These are phyloP conservation scores for Ceyx margarethae DNA, from an alignment of 2,113 vertebrate genomes.

Conservation along the genomic window DNA sequence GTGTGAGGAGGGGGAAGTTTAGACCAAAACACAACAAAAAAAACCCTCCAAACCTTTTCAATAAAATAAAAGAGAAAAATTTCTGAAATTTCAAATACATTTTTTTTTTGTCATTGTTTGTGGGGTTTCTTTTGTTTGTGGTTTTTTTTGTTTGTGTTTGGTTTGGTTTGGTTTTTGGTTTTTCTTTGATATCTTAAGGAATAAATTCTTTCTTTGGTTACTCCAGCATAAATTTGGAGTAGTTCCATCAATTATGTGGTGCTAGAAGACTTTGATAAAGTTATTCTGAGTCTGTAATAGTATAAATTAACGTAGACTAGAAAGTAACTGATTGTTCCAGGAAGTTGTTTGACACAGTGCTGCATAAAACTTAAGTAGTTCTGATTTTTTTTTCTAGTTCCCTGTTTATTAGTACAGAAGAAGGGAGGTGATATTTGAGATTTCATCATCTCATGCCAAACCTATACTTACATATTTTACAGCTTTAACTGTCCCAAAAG, in stretches of 20 bases:
- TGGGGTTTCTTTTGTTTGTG: not conserved
- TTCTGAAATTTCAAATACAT: not conserved
- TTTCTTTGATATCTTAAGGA: not conserved
- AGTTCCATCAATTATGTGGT: not conserved
- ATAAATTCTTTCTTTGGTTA: not conserved
- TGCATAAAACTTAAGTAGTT: not conserved
- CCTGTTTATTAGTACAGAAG: not conserved
- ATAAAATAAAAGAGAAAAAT: not conserved
- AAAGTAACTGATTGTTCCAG: not conserved
- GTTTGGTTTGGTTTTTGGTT: not conserved
- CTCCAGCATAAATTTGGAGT: not conserved
- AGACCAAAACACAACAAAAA: too few species aligned
- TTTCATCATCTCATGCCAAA: not conserved
- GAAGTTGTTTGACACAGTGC: not conserved
- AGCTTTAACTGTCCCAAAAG: not conserved
- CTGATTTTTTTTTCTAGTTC: not conserved
- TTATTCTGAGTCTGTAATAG: not conserved
- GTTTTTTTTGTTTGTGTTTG: not conserved
- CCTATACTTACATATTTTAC: not conserved
- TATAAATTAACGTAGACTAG: not conserved
- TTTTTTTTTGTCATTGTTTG: not conserved
- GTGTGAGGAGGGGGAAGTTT: too few species aligned
- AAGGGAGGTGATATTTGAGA: not conserved
- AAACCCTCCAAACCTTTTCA: not conserved
- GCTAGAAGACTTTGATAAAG: not conserved